Percentiles rank a stretch among this genome's conserved stretches.
These are phyloP conservation scores for Nannoperca australis DNA, from an alignment of 2,797 vertebrate species.

Conservation along the genomic window DNA sequence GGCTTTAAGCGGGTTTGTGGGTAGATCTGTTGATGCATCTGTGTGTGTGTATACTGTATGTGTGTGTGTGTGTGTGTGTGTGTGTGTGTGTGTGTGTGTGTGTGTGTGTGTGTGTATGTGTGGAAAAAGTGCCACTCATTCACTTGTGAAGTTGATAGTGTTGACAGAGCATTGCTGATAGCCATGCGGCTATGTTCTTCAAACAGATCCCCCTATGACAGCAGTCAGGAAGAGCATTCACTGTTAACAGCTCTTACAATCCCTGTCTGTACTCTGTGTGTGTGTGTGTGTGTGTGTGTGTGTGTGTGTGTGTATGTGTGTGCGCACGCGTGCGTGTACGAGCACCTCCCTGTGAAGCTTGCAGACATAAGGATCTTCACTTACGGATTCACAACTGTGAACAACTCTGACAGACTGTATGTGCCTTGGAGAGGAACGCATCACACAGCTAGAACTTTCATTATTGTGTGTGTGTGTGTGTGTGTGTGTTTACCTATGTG, in stretches of 20 bases:
- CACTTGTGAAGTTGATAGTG: conserved; percentile 42
- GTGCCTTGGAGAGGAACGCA: conserved; percentile 39
- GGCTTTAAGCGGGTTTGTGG: conserved; percentile 42
- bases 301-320: too few species aligned
- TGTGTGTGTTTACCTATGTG: conserved; percentile 34
- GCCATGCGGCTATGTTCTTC: conserved; percentile 39
- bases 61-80: neutral
- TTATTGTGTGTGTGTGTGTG: conserved; percentile 21
- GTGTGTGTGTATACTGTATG: neutral
- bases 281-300: conserved; percentile 19
- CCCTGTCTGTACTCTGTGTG: conserved; percentile 25
- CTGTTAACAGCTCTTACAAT: conserved; percentile 44
- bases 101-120: neutral
- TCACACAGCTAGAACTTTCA: conserved; percentile 46
- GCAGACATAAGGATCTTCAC: conserved; percentile 49
- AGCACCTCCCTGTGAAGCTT: too few species aligned
- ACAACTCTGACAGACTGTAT: conserved; percentile 56
- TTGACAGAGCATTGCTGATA: conserved; percentile 56
- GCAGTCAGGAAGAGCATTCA: conserved; percentile 46
- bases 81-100: neutral
- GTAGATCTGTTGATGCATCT: conserved; percentile 43
- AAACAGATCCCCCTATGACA: conserved; percentile 52
- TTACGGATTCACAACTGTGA: conserved; percentile 51
- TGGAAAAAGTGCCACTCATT: conserved; percentile 21
- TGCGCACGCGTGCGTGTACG: too few species aligned